Conservation (phyloP, 2,113 vertebrate species). For the Pipra filicauda region DNA sequence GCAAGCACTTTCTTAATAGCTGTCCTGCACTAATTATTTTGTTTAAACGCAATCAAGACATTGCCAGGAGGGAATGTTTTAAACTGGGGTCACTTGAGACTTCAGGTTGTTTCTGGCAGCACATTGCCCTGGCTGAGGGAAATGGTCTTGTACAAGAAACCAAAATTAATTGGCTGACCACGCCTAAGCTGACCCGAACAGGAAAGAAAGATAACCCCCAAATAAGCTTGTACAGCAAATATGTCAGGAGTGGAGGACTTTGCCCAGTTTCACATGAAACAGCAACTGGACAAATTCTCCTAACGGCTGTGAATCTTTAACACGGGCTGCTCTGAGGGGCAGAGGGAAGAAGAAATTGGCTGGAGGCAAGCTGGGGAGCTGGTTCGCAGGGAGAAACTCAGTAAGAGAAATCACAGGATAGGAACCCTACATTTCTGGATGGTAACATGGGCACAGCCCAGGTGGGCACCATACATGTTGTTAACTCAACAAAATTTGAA, state of each 20-base stretch:
- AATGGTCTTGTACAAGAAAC: not conserved
- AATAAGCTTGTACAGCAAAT: not conserved
- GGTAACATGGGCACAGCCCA: not conserved
- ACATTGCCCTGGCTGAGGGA: not conserved
- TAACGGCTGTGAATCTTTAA: not conserved
- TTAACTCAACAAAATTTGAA: not conserved
- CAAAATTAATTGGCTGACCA: not conserved
- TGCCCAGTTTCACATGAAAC: not conserved
- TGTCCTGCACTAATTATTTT: not conserved
- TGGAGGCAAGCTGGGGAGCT: not conserved
- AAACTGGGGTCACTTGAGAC: not conserved
- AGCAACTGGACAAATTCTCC: not conserved
- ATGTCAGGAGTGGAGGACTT: not conserved
- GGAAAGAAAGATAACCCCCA: slow-evolving; percentile 31
- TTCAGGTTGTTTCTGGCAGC: slow-evolving; percentile 35
- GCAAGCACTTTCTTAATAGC: not conserved
- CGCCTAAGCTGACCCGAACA: not conserved
- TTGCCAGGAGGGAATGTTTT: not conserved
- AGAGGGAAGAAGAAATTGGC: not conserved
- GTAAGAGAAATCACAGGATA: not conserved
- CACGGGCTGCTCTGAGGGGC: not conserved
- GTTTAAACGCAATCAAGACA: not conserved
- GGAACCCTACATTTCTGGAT: not conserved
- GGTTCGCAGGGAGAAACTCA: not conserved
- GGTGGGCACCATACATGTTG: not conserved